Conservation (phyloP, 2,888 invertebrate genomes). For the Cantharis rustica region DNA sequence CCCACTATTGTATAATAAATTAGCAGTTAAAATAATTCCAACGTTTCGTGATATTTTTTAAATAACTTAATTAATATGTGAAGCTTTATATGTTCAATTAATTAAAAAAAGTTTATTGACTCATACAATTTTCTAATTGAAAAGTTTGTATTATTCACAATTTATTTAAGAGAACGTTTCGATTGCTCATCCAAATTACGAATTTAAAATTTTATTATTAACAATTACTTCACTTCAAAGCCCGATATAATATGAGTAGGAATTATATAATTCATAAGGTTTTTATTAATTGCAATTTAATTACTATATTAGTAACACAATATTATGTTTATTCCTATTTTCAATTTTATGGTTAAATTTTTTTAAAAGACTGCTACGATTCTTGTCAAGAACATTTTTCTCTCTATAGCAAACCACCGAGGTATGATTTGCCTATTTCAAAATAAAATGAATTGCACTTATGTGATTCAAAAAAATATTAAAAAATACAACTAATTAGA, state of each 20-base stretch:
- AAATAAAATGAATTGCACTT: no score
- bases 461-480: no score
- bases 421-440: no score
- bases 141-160: not conserved
- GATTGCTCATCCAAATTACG: not conserved
- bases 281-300: no score
- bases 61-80: not conserved
- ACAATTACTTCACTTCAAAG: not conserved
- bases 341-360: no score
- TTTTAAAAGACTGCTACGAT: no score
- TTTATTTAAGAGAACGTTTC: not conserved
- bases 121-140: not conserved
- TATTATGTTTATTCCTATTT: no score
- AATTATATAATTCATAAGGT: not conserved
- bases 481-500: no score
- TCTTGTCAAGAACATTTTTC: no score
- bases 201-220: not conserved
- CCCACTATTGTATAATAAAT: not conserved
- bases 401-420: no score
- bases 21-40: not conserved
- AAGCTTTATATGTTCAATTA: not conserved
- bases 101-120: not conserved
- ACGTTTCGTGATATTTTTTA: not conserved
- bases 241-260: not conserved
- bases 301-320: not conserved